Evolutionary conservation across 1,140 invertebrate genomes (phyloP).

Genomic region (Pogonomyrmex californicus): DNA sequence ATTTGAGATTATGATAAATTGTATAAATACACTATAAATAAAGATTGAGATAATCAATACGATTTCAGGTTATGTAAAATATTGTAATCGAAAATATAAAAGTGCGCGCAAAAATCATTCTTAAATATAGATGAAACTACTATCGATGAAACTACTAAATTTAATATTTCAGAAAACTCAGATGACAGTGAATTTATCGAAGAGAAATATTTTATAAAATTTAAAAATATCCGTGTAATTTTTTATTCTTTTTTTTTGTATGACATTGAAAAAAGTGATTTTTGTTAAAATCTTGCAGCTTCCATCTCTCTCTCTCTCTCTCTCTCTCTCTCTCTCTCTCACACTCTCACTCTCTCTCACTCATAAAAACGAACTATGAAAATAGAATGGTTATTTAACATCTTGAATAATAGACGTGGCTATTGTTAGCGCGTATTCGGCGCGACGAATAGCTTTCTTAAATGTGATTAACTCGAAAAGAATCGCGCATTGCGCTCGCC

Average conservation of each 20-base stretch:
- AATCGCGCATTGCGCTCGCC: constrained; percentile 11
- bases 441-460: constrained; percentile 9
- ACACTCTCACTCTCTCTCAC: too few species aligned
- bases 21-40: too few species aligned
- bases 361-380: constrained; percentile 14
- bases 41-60: neutral
- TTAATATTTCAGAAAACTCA: neutral
- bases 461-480: constrained; percentile 39
- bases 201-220: neutral
- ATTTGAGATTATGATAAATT: neutral
- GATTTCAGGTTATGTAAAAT: neutral
- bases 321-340: too few species aligned
- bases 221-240: neutral
- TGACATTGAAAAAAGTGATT: neutral
- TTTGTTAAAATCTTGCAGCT: neutral
- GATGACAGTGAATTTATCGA: neutral
- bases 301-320: neutral
- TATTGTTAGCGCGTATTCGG: constrained; percentile 19
- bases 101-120: neutral
- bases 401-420: constrained; percentile 3
- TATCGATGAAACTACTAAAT: neutral
- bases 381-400: constrained; percentile 33
- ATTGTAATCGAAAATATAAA: neutral
- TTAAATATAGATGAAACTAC: neutral
- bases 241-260: neutral